These are phyloP conservation scores for Gopherus flavomarginatus DNA, from an alignment of 2,113 vertebrate genomes.

Conservation along the genomic window DNA sequence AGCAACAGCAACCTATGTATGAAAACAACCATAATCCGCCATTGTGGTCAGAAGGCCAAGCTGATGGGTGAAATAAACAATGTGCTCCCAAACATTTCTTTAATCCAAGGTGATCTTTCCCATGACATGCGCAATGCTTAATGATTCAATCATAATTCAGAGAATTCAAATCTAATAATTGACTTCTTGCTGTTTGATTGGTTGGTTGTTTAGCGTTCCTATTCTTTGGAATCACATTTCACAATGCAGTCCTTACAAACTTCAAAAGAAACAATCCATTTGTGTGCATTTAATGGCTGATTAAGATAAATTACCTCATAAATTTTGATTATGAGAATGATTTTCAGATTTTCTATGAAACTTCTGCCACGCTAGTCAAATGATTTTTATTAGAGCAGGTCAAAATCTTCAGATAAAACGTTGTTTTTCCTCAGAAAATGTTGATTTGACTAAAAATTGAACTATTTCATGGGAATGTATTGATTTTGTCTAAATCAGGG, in stretches of 20 bases:
- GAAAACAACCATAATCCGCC: conserved; percentile 12
- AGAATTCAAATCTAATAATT: background rate
- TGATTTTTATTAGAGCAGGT: background rate
- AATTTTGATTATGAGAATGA: accelerated
- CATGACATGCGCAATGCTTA: background rate
- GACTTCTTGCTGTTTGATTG: background rate
- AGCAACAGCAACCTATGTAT: background rate
- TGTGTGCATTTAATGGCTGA: background rate
- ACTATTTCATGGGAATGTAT: background rate
- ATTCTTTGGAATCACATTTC: background rate
- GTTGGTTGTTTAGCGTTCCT: background rate
- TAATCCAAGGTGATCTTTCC: background rate
- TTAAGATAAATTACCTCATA: accelerated
- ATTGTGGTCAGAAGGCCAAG: conserved; percentile 26
- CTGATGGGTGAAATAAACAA: background rate
- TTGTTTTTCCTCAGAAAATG: background rate
- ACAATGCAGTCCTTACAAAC: background rate
- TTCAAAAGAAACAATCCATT: accelerated
- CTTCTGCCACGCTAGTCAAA: accelerated
- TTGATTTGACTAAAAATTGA: background rate
- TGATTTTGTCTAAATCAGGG: background rate
- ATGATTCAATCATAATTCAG: background rate
- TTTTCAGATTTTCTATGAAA: background rate
- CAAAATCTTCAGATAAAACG: accelerated
- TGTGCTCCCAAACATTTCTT: background rate